Conservation (phyloP, 2,797 vertebrate species). For the Allobates femoralis region DNA sequence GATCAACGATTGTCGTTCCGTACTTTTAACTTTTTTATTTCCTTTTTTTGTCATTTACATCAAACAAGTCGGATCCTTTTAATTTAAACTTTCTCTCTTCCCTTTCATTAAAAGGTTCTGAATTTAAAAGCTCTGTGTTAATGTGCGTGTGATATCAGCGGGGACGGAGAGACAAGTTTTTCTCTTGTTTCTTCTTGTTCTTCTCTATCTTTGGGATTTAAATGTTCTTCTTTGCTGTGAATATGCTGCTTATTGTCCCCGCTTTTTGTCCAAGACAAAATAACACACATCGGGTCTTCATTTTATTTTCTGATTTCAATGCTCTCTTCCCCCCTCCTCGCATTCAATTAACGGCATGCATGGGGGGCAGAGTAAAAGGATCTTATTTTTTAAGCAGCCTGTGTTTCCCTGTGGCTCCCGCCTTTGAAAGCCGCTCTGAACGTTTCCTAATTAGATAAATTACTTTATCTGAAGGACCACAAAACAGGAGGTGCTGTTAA, state of each 20-base stretch:
- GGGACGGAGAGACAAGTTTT: constrained; percentile 65
- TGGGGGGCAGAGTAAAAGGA: constrained; percentile 63
- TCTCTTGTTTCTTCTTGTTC: constrained; percentile 58
- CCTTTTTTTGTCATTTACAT: constrained; percentile 60
- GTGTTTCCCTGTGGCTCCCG: constrained; percentile 71
- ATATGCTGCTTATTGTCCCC: constrained; percentile 68
- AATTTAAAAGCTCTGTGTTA: constrained; percentile 70
- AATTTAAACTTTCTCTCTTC: constrained; percentile 66
- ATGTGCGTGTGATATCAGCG: constrained; percentile 66
- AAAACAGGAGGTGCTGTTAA: constrained; percentile 77
- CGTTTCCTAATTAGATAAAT: constrained; percentile 80
- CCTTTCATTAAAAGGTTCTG: constrained; percentile 68
- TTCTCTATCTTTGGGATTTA: constrained; percentile 69
- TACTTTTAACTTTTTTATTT: constrained; percentile 52
- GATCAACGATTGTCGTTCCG: constrained; percentile 49
- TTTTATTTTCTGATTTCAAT: constrained; percentile 69
- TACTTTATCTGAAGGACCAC: constrained; percentile 73
- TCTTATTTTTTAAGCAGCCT: constrained; percentile 67
- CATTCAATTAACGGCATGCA: constrained; percentile 64
- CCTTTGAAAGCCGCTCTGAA: constrained; percentile 73
- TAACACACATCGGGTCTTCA: constrained; percentile 71
- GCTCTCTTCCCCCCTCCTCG: constrained; percentile 65
- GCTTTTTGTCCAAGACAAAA: constrained; percentile 71
- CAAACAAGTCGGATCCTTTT: constrained; percentile 70
- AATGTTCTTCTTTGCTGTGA: constrained; percentile 66